Evolutionary conservation across 2,888 invertebrate species (phyloP).

Genomic region (Geotrupes spiniger): DNA sequence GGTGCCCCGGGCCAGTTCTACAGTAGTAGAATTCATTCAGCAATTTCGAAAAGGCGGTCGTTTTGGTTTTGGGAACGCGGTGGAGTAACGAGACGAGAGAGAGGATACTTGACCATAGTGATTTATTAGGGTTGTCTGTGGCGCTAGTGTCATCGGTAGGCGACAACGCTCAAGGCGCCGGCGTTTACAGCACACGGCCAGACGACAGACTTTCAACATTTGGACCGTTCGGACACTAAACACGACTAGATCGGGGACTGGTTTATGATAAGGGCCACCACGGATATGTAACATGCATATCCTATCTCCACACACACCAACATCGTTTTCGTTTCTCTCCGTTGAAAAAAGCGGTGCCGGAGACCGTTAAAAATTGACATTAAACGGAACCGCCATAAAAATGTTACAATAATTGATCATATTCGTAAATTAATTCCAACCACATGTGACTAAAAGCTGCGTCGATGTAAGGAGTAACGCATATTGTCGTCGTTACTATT

Average conservation of each 20-base stretch:
- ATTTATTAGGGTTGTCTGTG: conserved; percentile 38
- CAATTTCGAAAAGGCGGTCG: neutral
- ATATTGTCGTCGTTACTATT: no score
- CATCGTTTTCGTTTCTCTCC: no score
- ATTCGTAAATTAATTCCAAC: no score
- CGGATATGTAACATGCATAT: no score
- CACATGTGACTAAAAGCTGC: no score
- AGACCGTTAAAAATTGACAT: no score
- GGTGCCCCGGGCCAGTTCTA: neutral
- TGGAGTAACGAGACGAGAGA: conserved; percentile 9
- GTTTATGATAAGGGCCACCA: conserved; percentile 1
- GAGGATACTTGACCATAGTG: conserved; percentile 25
- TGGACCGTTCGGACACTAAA: conserved; percentile 1
- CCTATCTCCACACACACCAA: no score
- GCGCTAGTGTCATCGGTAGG: conserved; percentile 36
- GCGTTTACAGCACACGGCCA: conserved; percentile 33
- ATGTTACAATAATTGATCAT: no score
- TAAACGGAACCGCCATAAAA: no score
- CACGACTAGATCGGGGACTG: neutral
- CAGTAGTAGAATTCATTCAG: conserved; percentile 6
- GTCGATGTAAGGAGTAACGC: no score
- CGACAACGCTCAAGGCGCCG: conserved; percentile 38
- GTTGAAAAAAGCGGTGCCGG: no score
- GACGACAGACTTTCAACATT: conserved; percentile 21
- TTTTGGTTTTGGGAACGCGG: neutral